Percentiles rank a stretch among this genome's conserved stretches.
phyloP scores from a whole-genome alignment of 2,888 invertebrate genomes.

The Orchestes rusci region DNA sequence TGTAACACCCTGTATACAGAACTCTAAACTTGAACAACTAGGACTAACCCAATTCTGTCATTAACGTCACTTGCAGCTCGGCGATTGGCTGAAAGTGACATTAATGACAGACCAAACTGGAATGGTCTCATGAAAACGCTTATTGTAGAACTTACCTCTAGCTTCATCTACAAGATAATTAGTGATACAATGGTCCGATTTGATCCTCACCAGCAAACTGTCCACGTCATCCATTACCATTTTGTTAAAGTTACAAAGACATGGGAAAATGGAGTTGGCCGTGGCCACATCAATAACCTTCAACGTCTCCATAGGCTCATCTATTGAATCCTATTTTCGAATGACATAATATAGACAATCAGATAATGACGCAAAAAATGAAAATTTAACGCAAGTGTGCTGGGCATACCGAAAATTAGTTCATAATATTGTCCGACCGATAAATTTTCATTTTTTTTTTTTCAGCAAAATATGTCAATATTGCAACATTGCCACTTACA shows the following conservation, averaged over 20 bases:
- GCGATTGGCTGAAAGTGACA: too few species aligned
- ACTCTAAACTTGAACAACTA: neutral
- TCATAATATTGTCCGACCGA: too few species aligned
- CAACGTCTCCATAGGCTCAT: slow-evolving; percentile 32
- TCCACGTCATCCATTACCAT: slow-evolving; percentile 42
- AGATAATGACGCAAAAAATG: too few species aligned
- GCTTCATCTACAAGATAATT: slow-evolving; percentile 34
- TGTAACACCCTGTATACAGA: too few species aligned
- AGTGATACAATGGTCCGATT: slow-evolving; percentile 40
- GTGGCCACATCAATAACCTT: slow-evolving; percentile 42
- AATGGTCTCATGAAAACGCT: too few species aligned
- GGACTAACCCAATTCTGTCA: neutral
- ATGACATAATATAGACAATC: too few species aligned
- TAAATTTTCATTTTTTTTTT: too few species aligned
- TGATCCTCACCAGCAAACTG: slow-evolving; percentile 40
- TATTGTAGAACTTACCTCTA: slow-evolving; percentile 37
- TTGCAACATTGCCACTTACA: slow-evolving; percentile 33
- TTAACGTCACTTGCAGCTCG: too few species aligned
- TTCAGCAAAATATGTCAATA: too few species aligned
- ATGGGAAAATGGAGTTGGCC: slow-evolving; percentile 37
- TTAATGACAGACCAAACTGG: too few species aligned
- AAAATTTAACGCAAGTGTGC: too few species aligned
- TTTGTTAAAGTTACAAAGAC: slow-evolving; percentile 42
- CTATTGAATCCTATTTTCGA: slow-evolving; percentile 36
- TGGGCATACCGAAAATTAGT: too few species aligned